These are phyloP conservation scores for Charina bottae DNA, from an alignment of 2,113 vertebrate species.

Conservation along the genomic window DNA sequence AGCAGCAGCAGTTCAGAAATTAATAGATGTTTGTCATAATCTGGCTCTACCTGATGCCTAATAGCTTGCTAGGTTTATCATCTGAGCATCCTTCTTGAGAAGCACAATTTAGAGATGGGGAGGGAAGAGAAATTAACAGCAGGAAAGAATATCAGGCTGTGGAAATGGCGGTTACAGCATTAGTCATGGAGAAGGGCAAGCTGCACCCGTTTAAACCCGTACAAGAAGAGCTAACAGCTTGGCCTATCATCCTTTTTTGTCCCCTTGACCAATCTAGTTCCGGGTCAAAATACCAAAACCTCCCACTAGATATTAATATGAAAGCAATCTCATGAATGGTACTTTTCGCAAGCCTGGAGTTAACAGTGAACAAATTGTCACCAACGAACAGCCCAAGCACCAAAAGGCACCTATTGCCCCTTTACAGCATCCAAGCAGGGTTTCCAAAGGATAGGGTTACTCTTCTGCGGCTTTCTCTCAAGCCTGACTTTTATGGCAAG, in stretches of 20 bases:
- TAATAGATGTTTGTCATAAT: background rate
- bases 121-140: background rate
- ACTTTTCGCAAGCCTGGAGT: slow-evolving; percentile 3
- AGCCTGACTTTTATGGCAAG: background rate
- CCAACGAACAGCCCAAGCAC: background rate
- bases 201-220: background rate
- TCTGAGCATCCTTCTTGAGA: background rate
- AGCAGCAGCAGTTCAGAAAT: background rate
- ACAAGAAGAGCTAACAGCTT: background rate
- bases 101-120: background rate
- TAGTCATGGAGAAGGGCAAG: background rate
- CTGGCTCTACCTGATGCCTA: background rate
- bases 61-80: background rate
- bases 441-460: background rate
- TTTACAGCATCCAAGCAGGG: background rate
- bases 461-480: background rate
- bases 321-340: background rate
- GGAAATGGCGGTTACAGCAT: background rate
- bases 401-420: background rate
- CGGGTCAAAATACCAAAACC: background rate
- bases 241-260: background rate
- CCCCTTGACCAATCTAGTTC: background rate
- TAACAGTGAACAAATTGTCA: background rate
- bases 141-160: background rate
- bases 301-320: background rate